Percentiles rank a stretch among this genome's conserved stretches.
Evolutionary conservation across 2,797 vertebrate species (phyloP).

Genomic region (Schizopygopsis pylzovi): DNA sequence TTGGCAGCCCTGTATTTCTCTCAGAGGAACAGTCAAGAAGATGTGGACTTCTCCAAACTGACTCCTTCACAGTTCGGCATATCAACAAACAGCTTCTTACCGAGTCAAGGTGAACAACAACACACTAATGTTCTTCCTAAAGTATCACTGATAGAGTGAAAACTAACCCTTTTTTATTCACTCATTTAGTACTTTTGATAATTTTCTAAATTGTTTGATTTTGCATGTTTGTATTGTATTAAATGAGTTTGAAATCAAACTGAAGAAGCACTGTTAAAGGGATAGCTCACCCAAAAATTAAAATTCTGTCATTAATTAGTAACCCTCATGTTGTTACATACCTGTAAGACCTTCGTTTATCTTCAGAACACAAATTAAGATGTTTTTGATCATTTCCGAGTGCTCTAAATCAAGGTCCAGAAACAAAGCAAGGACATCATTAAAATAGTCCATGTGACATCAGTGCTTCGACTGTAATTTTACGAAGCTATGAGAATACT

Average conservation of each 20-base stretch:
- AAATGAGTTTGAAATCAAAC: background rate
- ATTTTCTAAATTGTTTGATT: background rate
- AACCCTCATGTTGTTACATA: no score
- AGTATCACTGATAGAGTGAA: background rate
- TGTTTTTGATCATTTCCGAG: background rate
- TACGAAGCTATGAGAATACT: no score
- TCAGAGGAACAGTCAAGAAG: constrained; percentile 40
- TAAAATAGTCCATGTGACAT: no score
- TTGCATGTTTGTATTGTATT: background rate
- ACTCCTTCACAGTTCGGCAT: constrained; percentile 77
- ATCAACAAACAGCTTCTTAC: constrained; percentile 73
- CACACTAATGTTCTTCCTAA: background rate
- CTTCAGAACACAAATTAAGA: background rate
- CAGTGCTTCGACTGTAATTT: no score
- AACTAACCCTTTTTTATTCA: background rate
- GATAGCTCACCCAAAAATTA: background rate
- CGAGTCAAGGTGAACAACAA: constrained; percentile 70
- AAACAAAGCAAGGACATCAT: no score
- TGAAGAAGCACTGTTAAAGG: background rate
- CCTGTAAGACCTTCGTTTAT: no score
- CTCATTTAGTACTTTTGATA: background rate
- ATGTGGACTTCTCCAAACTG: constrained; percentile 68
- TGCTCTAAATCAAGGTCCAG: background rate
- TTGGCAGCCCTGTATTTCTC: constrained; percentile 34
- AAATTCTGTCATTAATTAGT: no score